These are phyloP conservation scores for Atlantisia rogersi DNA, from an alignment of 2,113 vertebrate genomes.

Conservation along the genomic window DNA sequence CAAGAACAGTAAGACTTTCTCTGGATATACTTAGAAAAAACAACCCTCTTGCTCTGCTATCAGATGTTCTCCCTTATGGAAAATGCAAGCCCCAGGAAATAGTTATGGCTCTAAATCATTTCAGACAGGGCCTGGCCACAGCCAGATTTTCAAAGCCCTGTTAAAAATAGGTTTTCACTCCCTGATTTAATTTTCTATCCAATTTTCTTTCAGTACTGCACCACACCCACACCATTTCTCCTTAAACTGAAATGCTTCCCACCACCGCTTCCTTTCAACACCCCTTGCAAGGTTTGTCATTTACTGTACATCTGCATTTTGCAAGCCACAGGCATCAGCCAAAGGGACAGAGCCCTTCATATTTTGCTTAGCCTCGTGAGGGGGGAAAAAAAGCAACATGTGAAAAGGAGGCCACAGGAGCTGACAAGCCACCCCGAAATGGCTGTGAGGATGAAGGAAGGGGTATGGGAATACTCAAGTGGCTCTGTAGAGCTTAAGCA, in stretches of 20 bases:
- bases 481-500: neutral
- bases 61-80: conserved; percentile 32
- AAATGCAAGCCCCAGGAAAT: conserved; percentile 31
- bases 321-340: neutral
- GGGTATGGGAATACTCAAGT: neutral
- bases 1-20: neutral
- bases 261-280: conserved; percentile 13
- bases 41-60: conserved; percentile 17
- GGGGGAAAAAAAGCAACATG: neutral
- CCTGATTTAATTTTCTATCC: conserved; percentile 8
- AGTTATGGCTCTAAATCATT: conserved; percentile 30
- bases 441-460: neutral
- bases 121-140: conserved; percentile 14
- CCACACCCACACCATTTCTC: conserved; percentile 5
- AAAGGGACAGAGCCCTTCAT: neutral
- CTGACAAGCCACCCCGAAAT: neutral
- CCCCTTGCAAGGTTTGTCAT: neutral
- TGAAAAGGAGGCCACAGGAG: neutral
- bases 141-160: conserved; percentile 7
- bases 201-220: neutral
- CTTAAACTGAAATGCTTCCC: conserved; percentile 23
- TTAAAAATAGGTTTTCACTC: conserved; percentile 40
- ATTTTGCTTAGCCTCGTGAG: neutral
- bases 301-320: conserved; percentile 35
- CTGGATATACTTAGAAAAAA: neutral